phyloP scores from a whole-genome alignment of 2,113 vertebrate species.

The chimpanzee (Pan troglodytes) region DNA sequence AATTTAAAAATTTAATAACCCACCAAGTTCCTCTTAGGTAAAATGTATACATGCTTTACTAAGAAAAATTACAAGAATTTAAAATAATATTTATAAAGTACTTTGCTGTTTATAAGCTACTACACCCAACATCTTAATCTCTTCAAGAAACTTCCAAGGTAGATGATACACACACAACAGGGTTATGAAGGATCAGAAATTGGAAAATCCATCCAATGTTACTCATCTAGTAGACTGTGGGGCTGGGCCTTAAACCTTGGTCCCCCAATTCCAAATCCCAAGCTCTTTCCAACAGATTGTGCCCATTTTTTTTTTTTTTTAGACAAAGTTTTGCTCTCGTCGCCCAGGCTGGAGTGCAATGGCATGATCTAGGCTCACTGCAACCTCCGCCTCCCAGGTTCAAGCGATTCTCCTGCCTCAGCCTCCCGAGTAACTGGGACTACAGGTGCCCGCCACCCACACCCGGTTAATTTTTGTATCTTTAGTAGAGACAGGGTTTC shows the following conservation, averaged over 20 bases:
- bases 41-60: neutral
- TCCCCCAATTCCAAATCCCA: neutral
- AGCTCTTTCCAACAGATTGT: neutral
- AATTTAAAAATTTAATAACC: neutral
- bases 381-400: too few species aligned
- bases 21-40: neutral
- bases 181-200: neutral
- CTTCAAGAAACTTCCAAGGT: neutral
- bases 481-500: too few species aligned
- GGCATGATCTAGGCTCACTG: too few species aligned
- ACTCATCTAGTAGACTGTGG: neutral
- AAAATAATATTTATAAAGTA: neutral
- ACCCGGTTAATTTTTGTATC: too few species aligned
- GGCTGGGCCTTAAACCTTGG: neutral
- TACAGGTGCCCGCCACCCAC: too few species aligned
- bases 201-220: neutral
- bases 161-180: neutral
- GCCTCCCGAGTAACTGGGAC: too few species aligned
- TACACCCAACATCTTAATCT: neutral
- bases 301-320: neutral
- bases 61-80: slow-evolving; percentile 22
- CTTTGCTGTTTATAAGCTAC: neutral
- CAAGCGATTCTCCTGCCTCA: too few species aligned
- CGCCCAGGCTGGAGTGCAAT: too few species aligned
- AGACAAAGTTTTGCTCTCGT: too few species aligned